phyloP scores from a whole-genome alignment of 2,888 invertebrate genomes.

The Drosophila antonietae region DNA sequence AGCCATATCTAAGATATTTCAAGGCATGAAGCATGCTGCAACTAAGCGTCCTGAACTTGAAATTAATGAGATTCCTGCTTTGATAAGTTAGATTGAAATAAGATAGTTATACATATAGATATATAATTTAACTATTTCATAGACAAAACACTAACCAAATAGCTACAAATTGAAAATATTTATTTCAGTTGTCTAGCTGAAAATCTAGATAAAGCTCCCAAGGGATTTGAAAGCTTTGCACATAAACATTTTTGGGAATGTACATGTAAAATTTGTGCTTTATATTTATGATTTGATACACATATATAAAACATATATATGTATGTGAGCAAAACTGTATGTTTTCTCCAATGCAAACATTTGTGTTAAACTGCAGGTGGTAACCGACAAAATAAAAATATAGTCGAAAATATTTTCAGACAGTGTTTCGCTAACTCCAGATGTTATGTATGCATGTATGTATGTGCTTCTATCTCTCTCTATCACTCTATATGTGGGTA shows the following conservation, averaged over 20 bases:
- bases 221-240: constrained; percentile 4
- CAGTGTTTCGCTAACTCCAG: constrained; percentile 19
- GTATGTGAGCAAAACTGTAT: constrained; percentile 37
- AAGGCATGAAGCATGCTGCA: background rate
- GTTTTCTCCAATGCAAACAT: constrained; percentile 54
- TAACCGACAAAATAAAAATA: constrained; percentile 65
- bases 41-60: too few relatives aligned
- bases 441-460: constrained; percentile 14
- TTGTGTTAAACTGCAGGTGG: constrained; percentile 69
- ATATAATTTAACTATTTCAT: too few relatives aligned
- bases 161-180: constrained; percentile 2
- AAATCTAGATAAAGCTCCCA: constrained; percentile 2
- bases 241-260: background rate
- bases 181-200: constrained; percentile 1
- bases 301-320: background rate
- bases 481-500: background rate
- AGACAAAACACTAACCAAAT: background rate
- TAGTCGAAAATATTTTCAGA: constrained; percentile 21
- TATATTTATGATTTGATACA: constrained; percentile 15
- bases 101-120: too few relatives aligned
- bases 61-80: too few relatives aligned
- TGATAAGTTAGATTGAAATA: too few relatives aligned
- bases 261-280: constrained; percentile 4
- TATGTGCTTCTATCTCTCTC: background rate
- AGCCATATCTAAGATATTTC: too few relatives aligned